Conservation (phyloP, 2,113 vertebrate genomes). For the Triplophysa tibetana region DNA sequence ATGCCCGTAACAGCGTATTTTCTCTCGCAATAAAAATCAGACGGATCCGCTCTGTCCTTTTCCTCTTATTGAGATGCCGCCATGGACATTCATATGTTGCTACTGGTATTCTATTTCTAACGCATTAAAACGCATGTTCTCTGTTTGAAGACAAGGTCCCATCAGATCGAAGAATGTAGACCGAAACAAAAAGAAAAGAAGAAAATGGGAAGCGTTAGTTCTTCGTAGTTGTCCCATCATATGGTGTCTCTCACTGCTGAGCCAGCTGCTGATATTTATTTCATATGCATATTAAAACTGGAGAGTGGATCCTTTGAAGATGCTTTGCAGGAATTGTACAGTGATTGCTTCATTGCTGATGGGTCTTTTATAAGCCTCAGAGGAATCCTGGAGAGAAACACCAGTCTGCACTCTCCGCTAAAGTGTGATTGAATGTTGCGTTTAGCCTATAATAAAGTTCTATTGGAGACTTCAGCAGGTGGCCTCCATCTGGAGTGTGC, state of each 20-base stretch:
- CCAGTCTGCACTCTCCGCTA: constrained; percentile 49
- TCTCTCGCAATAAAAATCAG: constrained; percentile 45
- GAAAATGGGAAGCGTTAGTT: constrained; percentile 40
- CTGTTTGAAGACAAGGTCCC: constrained; percentile 27
- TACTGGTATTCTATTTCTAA: constrained; percentile 23
- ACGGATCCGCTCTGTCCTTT: constrained; percentile 17
- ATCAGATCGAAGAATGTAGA: constrained; percentile 11
- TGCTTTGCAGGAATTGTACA: constrained; percentile 57
- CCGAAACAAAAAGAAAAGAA: constrained; percentile 5
- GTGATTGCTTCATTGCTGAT: constrained; percentile 62
- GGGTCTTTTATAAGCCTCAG: constrained; percentile 59
- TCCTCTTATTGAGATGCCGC: constrained; percentile 29
- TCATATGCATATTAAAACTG: constrained; percentile 54
- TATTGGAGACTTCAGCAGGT: constrained; percentile 58
- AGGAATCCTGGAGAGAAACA: constrained; percentile 59
- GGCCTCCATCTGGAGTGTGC: constrained; percentile 56
- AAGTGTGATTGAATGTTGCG: constrained; percentile 58
- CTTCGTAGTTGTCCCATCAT: constrained; percentile 46
- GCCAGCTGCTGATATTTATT: constrained; percentile 55
- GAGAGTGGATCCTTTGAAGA: constrained; percentile 58
- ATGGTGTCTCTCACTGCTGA: constrained; percentile 54
- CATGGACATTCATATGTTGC: constrained; percentile 28
- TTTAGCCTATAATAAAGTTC: constrained; percentile 59
- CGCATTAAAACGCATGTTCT: constrained; percentile 47
- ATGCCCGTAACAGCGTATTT: constrained; percentile 44